Evolutionary conservation across 2,888 invertebrate species (phyloP), one percentile per base, ranked within the genome.

Genomic region (Carabus problematicus): DNA sequence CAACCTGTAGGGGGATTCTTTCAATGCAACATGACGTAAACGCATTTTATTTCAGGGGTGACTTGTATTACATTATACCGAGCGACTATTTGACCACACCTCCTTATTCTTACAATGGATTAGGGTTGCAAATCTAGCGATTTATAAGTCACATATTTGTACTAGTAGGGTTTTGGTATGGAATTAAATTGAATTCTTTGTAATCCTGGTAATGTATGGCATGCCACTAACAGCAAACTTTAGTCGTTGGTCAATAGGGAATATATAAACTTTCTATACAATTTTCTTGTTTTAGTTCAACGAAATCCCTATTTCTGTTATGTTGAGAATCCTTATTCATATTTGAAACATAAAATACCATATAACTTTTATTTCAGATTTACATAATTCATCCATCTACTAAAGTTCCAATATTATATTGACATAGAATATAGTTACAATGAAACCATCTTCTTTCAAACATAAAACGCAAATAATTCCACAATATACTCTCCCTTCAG

Each of bases 41-140:
- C 49, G 66, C 58, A 66, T 66, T 58, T 58, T 66, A 49, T 58
- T n/a, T 52, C 16, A 52, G 63, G 63, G 58, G 58, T 45, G 49
- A 40, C 58, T 41, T 64, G 42, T 55, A 56, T 64, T 64, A 29
- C 56, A 64, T 64, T 59, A 66, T 29, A 39, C 47, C 45, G 63
- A 41, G 12, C 18, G 47, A 66, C 43, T 18, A 47, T 16, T 52
- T 66, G 66, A 66, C 66, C 66, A 66, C 66, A 58, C 66, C 66
- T 66, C 29, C 47, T 43, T 19, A 54, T 39, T 58, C 49, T 66
- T 66, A 66, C 58, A 47, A 49, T 8, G 56, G 56, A 66, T 66
- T 66, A 56, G 55, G 55, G 49, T 29, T 56, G 39, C 56, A 56
- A 29, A 29, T 56, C 29, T 56, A 8, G 29, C 12, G 56, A 56